Evolutionary conservation across 2,888 invertebrate genomes (phyloP).

Genomic region (Glomeris marginata): DNA sequence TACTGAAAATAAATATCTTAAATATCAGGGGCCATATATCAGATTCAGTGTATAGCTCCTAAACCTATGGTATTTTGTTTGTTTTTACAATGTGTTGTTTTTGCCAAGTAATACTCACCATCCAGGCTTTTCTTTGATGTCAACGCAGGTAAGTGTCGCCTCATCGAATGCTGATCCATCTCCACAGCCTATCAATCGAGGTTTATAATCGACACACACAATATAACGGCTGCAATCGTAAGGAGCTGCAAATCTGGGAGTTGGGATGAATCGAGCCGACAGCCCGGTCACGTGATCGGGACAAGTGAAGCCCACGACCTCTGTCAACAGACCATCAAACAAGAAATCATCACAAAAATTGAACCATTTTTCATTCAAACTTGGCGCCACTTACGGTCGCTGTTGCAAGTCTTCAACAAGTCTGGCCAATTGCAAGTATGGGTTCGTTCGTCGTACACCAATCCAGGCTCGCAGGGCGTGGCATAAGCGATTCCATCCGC

Average conservation of each 20-base stretch:
- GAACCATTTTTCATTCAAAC: not conserved
- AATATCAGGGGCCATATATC: no score
- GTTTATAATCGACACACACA: constrained; percentile 70
- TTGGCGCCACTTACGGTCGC: constrained; percentile 48
- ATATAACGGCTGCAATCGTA: constrained; percentile 75
- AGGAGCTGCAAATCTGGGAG: constrained; percentile 74
- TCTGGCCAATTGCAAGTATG: constrained; percentile 93
- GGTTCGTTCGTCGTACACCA: constrained; percentile 72
- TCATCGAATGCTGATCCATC: constrained; percentile 78
- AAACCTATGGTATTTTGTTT: no score
- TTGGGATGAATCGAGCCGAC: constrained; percentile 79
- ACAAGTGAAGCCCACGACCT: constrained; percentile 82
- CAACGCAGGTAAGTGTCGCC: constrained; percentile 65
- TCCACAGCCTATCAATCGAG: constrained; percentile 71
- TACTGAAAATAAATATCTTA: no score
- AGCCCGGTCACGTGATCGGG: constrained; percentile 67
- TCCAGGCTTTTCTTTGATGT: constrained; percentile 27
- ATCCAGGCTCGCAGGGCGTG: constrained; percentile 61
- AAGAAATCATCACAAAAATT: not conserved
- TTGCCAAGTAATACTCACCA: constrained; percentile 17
- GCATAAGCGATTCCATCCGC: constrained; percentile 60
- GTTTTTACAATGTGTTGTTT: not conserved
- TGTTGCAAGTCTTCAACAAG: constrained; percentile 65
- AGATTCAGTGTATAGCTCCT: no score
- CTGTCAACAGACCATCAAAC: constrained; percentile 25